Evolutionary conservation across 2,888 invertebrate species (phyloP), one percentile per base, ranked within the genome.

Genomic region (Polydrusus tereticollis): DNA sequence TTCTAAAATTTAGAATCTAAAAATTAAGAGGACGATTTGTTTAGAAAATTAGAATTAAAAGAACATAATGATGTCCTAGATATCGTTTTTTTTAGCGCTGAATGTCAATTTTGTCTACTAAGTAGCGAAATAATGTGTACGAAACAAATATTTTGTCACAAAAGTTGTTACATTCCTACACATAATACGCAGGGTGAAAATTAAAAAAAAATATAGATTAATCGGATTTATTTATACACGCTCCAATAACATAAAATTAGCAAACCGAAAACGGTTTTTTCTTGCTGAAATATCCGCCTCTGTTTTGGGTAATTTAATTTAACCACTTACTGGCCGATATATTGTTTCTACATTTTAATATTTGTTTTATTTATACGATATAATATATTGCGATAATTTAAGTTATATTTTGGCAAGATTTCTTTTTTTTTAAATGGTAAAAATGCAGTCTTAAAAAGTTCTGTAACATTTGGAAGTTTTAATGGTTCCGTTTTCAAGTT

Each of bases 241-340:
- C 62, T 69, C 69, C 43, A 62, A 55, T 69, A 69, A 62, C 14
- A 43, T 18, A 69, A 68, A 60, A 55, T 69, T 62, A 55, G 16
- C 52, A 8, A 69, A 62, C 52, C 12, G 60, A 38, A 65, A 69
- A 60, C 14, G 6, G 12, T 26, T 66, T n/a, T 36, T 59, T 43
- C 21, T 59, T 64, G 14, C 10, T 33, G 63, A 63, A 47, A 63
- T 63, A 63, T 21, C 36, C 26, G 33, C 14, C 6, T 29, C 50
- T 29, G 47, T 63, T 63, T 63, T 63, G 63, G 63, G 50, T 33
- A 63, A 63, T 47, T 63, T 18, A 50, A 50, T 47, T 47, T 63
- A n/a, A 50, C 63, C 63, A 63, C 63, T 29, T 50, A 20, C 47
- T 36, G 14, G 33, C 47, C 50, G 14, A 47, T 47, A 50, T 50